Evolutionary conservation across 2,797 vertebrate genomes (phyloP).

Genomic region (Champsocephalus esox): DNA sequence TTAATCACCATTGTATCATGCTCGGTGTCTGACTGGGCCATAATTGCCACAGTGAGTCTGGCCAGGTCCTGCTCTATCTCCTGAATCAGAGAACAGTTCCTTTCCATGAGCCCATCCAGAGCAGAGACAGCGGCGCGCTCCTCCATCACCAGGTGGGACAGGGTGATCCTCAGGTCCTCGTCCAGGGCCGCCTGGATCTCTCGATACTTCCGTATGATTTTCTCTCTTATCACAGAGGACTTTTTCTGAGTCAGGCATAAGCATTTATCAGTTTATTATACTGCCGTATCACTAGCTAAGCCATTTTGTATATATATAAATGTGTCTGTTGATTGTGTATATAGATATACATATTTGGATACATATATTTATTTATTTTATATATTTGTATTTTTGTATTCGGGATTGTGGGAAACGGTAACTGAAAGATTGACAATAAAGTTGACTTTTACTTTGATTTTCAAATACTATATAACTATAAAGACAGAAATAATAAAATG

Average conservation of each 20-base stretch:
- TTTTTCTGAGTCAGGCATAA: conserved; percentile 73
- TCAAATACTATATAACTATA: neutral
- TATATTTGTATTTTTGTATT: too few species aligned
- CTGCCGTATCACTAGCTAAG: neutral
- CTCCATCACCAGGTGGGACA: conserved; percentile 85
- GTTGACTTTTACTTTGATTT: too few species aligned
- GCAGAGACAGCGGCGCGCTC: conserved; percentile 76
- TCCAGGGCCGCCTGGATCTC: conserved; percentile 83
- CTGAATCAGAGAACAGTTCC: conserved; percentile 80
- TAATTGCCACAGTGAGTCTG: conserved; percentile 55
- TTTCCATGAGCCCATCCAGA: conserved; percentile 81
- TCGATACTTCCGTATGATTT: conserved; percentile 78
- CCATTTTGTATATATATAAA: neutral
- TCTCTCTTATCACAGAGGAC: conserved; percentile 78
- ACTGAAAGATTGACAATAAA: too few species aligned
- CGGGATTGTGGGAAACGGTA: too few species aligned
- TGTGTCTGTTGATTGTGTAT: too few species aligned
- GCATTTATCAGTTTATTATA: conserved; percentile 30
- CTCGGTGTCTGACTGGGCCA: conserved; percentile 54
- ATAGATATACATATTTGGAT: too few species aligned
- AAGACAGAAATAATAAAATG: neutral
- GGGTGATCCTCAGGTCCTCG: conserved; percentile 80
- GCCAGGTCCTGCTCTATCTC: conserved; percentile 82
- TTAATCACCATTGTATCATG: conserved; percentile 61
- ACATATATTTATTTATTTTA: too few species aligned